phyloP scores from a whole-genome alignment of 1,140 invertebrate genomes.

The Drosophila orena region DNA sequence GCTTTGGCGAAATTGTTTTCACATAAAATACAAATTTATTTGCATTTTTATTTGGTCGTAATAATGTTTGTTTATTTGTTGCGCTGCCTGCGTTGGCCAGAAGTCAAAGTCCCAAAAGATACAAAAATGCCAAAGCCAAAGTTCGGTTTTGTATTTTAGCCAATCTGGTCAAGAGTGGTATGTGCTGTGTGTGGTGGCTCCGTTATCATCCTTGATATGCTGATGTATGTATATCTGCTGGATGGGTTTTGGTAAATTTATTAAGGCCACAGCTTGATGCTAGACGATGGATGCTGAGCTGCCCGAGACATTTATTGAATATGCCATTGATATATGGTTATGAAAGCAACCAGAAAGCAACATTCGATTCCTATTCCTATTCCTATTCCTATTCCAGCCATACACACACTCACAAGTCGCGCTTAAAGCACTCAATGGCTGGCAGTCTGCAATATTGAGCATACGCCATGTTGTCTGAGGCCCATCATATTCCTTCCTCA shows the following conservation, averaged over 20 bases:
- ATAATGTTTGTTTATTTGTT: conserved; percentile 80
- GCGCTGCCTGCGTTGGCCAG: conserved; percentile 26
- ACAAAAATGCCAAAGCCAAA: conserved; percentile 39
- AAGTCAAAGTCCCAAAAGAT: conserved; percentile 58
- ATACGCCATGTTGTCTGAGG: conserved; percentile 38
- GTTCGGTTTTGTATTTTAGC: conserved; percentile 16
- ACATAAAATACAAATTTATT: conserved; percentile 82
- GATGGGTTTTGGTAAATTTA: conserved; percentile 60
- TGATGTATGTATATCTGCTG: conserved; percentile 53
- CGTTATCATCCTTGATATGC: conserved; percentile 63
- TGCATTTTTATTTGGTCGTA: conserved; percentile 80
- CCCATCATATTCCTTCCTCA: conserved; percentile 34
- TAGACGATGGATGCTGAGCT: conserved; percentile 49
- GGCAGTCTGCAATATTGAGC: conserved; percentile 31
- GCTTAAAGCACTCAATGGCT: conserved; percentile 20
- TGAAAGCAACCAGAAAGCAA: conserved; percentile 40
- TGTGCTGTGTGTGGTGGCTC: conserved; percentile 13
- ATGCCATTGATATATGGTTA: conserved; percentile 74
- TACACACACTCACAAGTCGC: neutral
- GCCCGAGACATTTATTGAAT: conserved; percentile 70
- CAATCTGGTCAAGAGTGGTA: conserved; percentile 49
- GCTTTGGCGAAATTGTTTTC: conserved; percentile 76
- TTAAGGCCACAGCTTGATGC: conserved; percentile 70
- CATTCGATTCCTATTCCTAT: conserved; percentile 32
- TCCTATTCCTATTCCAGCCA: conserved; percentile 28